Conservation (phyloP, 2,113 vertebrate genomes). For the Triplophysa siluroides region DNA sequence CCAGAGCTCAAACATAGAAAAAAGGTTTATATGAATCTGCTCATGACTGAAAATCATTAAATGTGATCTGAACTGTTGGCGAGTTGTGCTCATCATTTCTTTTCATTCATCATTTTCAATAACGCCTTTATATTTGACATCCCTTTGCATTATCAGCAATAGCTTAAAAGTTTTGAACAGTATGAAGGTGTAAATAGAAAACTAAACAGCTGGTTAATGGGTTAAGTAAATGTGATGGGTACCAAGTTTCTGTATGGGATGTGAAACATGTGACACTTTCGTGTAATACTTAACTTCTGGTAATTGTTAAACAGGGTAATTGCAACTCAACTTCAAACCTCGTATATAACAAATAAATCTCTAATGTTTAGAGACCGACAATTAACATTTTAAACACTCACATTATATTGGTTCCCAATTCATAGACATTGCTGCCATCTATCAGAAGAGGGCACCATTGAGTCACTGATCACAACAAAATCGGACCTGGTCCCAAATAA, state of each 20-base stretch:
- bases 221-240: neutral
- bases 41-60: conserved; percentile 76
- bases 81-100: conserved; percentile 31
- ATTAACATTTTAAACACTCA: too few species aligned
- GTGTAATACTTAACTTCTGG: too few species aligned
- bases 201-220: neutral
- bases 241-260: neutral
- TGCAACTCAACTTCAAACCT: too few species aligned
- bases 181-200: neutral
- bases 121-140: neutral
- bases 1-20: conserved; percentile 64
- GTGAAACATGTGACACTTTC: too few species aligned
- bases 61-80: conserved; percentile 74
- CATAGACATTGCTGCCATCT: neutral
- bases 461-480: neutral
- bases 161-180: neutral
- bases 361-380: too few species aligned
- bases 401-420: too few species aligned
- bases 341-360: too few species aligned
- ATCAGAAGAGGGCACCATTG: conserved; percentile 37
- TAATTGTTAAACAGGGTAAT: too few species aligned
- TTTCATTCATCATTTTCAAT: neutral
- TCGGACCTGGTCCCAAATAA: neutral
- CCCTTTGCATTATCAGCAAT: neutral
- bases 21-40: conserved; percentile 72